Evolutionary conservation across 2,888 invertebrate genomes (phyloP).

Genomic region (Hypolimnas misippus): DNA sequence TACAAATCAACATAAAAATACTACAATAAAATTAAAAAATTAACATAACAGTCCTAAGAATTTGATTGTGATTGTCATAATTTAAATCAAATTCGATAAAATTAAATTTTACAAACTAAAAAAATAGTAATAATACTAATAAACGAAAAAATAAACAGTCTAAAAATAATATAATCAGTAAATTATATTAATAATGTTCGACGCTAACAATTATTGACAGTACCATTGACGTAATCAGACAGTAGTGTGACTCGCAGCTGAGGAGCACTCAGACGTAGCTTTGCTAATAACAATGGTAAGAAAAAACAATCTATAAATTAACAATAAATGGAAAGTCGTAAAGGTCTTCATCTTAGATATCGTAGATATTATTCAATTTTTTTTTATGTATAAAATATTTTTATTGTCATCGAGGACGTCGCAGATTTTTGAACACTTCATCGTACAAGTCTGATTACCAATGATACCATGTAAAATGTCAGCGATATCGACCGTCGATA

Average conservation of each 20-base stretch:
- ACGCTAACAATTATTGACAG: too few species aligned
- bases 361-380: too few species aligned
- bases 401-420: background rate
- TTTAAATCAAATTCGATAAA: background rate
- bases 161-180: background rate
- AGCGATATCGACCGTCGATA: background rate
- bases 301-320: too few species aligned
- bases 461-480: background rate
- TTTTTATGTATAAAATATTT: too few species aligned
- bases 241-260: too few species aligned
- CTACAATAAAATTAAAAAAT: background rate
- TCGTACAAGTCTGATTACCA: background rate
- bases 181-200: too few species aligned
- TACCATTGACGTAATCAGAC: background rate
- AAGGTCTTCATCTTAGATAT: too few species aligned
- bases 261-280: too few species aligned
- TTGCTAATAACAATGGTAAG: too few species aligned
- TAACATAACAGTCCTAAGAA: conserved; percentile 2
- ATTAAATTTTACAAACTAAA: conserved; percentile 1
- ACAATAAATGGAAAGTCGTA: too few species aligned
- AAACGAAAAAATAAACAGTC: background rate
- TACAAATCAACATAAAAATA: conserved; percentile 21
- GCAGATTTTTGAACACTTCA: background rate
- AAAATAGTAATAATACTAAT: background rate
- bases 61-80: background rate